These are phyloP conservation scores for Scleropages formosus DNA, from an alignment of 2,797 vertebrate species.

Conservation along the genomic window DNA sequence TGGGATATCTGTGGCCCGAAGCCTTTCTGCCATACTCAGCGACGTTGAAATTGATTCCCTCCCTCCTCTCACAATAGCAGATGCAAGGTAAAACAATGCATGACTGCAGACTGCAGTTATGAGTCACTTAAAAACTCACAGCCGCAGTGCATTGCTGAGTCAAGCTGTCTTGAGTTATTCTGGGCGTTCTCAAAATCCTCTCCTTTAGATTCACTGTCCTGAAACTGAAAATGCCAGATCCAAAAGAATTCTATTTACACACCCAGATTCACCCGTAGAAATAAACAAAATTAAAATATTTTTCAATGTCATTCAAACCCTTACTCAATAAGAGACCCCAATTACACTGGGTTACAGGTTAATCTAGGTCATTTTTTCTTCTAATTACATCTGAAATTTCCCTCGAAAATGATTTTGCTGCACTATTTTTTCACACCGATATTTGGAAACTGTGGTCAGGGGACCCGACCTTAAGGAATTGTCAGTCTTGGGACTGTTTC, in stretches of 20 bases:
- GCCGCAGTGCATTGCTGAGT: background rate
- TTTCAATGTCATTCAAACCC: constrained; percentile 30
- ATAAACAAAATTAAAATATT: constrained; percentile 27
- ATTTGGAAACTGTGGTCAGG: background rate
- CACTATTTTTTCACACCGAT: background rate
- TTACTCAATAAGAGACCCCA: constrained; percentile 33
- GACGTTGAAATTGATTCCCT: background rate
- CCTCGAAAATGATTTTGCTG: constrained; percentile 28
- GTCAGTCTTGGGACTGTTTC: constrained; percentile 9
- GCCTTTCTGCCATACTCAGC: background rate
- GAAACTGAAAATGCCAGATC: background rate
- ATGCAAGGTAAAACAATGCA: background rate
- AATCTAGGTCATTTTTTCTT: constrained; percentile 32
- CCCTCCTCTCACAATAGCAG: background rate
- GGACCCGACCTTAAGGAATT: constrained; percentile 5
- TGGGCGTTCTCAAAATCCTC: constrained; percentile 22
- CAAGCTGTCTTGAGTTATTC: background rate
- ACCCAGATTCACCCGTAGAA: background rate
- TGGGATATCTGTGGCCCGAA: constrained; percentile 5
- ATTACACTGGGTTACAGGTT: constrained; percentile 31
- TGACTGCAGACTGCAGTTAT: background rate
- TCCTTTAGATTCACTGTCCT: background rate
- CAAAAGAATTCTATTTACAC: background rate
- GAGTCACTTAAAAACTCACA: constrained; percentile 6
- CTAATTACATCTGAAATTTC: constrained; percentile 37